These are phyloP conservation scores for Plecotus auritus DNA, from an alignment of 2,113 vertebrate species.

Conservation along the genomic window DNA sequence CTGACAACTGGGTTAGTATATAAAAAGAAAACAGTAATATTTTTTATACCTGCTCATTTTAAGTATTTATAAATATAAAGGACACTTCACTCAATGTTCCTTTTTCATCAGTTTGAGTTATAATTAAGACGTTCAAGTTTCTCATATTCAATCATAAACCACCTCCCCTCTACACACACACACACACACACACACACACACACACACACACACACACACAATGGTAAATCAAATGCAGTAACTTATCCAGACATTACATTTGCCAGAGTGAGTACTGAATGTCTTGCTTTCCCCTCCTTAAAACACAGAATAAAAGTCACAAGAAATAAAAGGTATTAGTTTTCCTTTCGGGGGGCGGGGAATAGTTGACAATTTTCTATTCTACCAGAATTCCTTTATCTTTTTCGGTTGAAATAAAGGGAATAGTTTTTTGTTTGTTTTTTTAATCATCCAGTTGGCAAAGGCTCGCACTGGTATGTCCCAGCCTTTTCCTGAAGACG, in stretches of 20 bases:
- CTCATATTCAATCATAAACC: neutral
- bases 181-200: neutral
- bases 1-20: conserved; percentile 10
- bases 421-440: neutral
- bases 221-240: neutral
- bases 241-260: neutral
- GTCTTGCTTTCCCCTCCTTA: neutral
- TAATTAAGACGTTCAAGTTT: neutral
- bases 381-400: neutral
- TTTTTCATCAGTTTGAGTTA: neutral
- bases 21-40: conserved; percentile 17
- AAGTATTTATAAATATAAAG: conserved; percentile 23
- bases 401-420: neutral
- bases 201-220: neutral
- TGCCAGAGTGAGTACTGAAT: neutral
- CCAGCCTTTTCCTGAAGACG: neutral
- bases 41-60: neutral
- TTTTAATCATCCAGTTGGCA: neutral
- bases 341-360: neutral
- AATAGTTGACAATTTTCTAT: neutral
- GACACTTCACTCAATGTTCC: neutral
- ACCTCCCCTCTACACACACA: too few species aligned
- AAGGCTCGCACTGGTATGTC: neutral
- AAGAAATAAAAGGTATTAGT: neutral
- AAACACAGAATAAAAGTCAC: conserved; percentile 5